Base-by-base conservation (phyloP, 2,113 vertebrate genomes). In the Prolemur simus region DNA sequence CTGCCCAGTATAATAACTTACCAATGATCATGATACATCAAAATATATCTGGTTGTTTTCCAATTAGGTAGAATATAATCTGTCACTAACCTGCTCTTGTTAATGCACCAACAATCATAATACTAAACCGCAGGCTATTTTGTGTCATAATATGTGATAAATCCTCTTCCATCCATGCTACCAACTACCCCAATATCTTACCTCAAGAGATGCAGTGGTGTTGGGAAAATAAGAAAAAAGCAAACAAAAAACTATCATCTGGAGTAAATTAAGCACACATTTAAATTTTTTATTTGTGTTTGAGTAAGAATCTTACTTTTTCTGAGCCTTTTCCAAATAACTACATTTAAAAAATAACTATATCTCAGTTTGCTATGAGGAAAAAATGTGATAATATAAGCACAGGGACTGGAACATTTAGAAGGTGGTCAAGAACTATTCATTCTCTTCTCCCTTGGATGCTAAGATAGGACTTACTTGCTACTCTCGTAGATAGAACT, bases 251-350 rank as follows among this genome's bases (percentile, higher is more conserved):
- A 52, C 5, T 45, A 32, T 77, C 17, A 77, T 82, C 49, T 69
- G 17, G 18, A 95, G 11, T 64, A 66, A 88, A 91, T 64, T 87
- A 71, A 52, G 37, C 1, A 69, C 39, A 27, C 3, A 1, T 91
- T 96, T 91, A 82, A 71, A 37, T 39, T 63, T 73, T 84, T 91
- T 37, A 37, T 56, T 86, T 88, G 21, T 89, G 25, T 95, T 94
- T 63, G 25, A 83, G 20, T 83, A 37, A 93, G 56, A 15, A 86
- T 39, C 20, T 54, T 47, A 12, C 6, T 83, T 81, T 78, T 82
- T 74, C 49, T 76, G 49, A 85, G 4, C 1, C 0, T 18, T 82
- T 95, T 81, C 66, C 10, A 64, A 58, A 58, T 15, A 86, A 25
- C 14, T 82, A 68, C 20, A 60, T 64, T 95, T 83, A 34, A 32